A percentile compares a stretch with the other conserved stretches of the same genome.
phyloP scores from a whole-genome alignment of 2,888 invertebrate genomes.

The Ophion ventricosus region DNA sequence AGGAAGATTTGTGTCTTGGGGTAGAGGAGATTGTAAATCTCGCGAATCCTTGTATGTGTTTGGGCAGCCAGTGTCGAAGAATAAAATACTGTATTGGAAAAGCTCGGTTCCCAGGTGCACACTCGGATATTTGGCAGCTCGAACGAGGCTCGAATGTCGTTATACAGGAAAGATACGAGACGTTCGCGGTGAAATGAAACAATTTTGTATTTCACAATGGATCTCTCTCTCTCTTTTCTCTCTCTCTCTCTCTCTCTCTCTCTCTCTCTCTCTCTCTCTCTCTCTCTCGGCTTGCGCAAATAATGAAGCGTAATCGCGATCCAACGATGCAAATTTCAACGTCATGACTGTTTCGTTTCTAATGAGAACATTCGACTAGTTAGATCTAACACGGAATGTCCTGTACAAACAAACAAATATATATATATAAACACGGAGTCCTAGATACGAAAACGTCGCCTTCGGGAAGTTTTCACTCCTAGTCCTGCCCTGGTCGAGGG shows the following conservation, averaged over 20 bases:
- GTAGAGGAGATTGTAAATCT: slow-evolving; percentile 21
- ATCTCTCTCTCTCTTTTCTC: too few species aligned
- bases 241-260: too few species aligned
- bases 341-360: too few species aligned
- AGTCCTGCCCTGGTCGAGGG: slow-evolving; percentile 7
- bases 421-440: background rate
- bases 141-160: slow-evolving; percentile 27
- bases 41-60: background rate
- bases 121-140: slow-evolving; percentile 55
- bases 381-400: background rate
- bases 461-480: slow-evolving; percentile 29
- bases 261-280: too few species aligned
- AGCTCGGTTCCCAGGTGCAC: slow-evolving; percentile 52
- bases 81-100: slow-evolving; percentile 59
- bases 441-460: slow-evolving; percentile 9
- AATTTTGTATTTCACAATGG: too few species aligned
- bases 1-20: background rate
- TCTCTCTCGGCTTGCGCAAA: too few species aligned
- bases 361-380: too few species aligned
- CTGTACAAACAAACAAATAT: background rate
- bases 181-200: background rate
- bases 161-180: slow-evolving; percentile 9
- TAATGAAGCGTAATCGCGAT: too few species aligned
- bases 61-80: slow-evolving; percentile 12
- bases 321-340: too few species aligned